These are phyloP conservation scores for Cryptosula pallasiana DNA, from an alignment of 2,888 invertebrate genomes.

Conservation along the genomic window DNA sequence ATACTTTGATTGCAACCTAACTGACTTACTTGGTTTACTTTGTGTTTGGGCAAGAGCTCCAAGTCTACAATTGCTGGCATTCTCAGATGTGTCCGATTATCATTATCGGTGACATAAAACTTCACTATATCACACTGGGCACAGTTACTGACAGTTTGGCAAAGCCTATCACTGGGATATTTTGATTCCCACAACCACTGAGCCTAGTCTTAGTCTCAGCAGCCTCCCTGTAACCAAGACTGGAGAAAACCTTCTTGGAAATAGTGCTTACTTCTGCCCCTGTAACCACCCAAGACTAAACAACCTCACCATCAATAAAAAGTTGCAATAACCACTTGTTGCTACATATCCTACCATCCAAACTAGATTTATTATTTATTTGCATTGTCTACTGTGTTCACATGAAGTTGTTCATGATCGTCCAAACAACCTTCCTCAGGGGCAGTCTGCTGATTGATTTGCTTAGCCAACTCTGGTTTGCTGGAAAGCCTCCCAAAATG, in stretches of 20 bases:
- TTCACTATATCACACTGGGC: background rate
- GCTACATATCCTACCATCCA: background rate
- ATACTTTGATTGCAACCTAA: background rate
- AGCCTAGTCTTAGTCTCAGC: background rate
- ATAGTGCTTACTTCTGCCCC: constrained; percentile 15
- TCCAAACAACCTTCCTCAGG: background rate
- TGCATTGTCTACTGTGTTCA: background rate
- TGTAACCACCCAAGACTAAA: background rate
- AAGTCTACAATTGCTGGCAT: constrained; percentile 6
- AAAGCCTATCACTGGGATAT: background rate
- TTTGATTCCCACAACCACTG: background rate
- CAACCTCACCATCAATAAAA: background rate
- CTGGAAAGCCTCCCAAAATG: background rate
- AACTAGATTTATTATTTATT: background rate
- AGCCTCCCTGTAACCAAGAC: background rate
- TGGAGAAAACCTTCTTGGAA: background rate
- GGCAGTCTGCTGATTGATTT: background rate
- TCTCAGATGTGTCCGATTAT: background rate
- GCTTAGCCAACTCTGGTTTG: background rate
- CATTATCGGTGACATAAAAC: constrained; percentile 8
- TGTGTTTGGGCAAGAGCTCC: background rate
- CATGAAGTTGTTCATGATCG: background rate
- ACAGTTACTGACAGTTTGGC: background rate
- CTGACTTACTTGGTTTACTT: background rate
- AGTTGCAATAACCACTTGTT: background rate